These are phyloP conservation scores for Blastobasis adustella DNA, from an alignment of 2,888 invertebrate species.

Conservation along the genomic window DNA sequence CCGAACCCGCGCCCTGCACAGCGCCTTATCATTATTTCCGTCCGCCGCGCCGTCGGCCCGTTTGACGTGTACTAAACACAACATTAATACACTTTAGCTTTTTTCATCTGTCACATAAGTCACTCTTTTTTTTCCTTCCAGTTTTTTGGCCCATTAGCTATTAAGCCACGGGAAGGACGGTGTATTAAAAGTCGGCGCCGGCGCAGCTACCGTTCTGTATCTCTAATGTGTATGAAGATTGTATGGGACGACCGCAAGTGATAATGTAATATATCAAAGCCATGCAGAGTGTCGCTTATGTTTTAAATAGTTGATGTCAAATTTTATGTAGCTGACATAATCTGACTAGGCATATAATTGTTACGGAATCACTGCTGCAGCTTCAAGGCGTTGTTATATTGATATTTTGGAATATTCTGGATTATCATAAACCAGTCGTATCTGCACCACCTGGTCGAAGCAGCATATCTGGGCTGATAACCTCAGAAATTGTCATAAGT, in stretches of 20 bases:
- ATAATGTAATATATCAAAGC: no score
- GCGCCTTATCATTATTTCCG: conserved; percentile 52
- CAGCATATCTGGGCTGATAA: no score
- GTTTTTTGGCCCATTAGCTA: conserved; percentile 68
- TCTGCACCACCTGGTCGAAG: no score
- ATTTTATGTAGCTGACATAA: no score
- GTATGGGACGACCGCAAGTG: conserved; percentile 11
- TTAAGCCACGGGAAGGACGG: conserved; percentile 50
- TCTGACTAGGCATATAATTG: no score
- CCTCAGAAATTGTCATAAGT: no score
- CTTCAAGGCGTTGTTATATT: no score
- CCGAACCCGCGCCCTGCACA: conserved; percentile 23
- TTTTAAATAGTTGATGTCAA: no score
- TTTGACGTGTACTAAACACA: conserved; percentile 71
- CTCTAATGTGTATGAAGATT: conserved; percentile 7
- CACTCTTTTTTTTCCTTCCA: conserved; percentile 42
- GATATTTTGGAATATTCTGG: no score
- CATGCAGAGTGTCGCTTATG: no score
- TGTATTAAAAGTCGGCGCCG: conserved; percentile 57
- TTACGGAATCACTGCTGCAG: no score
- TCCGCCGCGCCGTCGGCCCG: conserved; percentile 46
- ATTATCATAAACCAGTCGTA: no score
- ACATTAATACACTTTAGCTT: conserved; percentile 68
- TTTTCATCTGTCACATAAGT: conserved; percentile 69
- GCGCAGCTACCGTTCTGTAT: conserved; percentile 22